Conservation (phyloP, 1,140 invertebrate genomes). For the Ephestia elutella region DNA sequence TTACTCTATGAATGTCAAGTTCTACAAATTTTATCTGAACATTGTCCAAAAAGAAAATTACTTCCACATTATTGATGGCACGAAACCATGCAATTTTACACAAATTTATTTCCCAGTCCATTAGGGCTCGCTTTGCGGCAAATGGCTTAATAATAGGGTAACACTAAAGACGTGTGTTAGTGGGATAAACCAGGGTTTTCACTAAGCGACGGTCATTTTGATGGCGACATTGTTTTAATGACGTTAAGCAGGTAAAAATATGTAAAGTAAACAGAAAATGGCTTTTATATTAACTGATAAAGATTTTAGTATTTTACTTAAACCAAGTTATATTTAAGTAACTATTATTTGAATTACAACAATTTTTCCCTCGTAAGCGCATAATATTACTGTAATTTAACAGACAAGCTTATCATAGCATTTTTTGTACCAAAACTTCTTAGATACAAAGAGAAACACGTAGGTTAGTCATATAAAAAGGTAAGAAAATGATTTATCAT, state of each 20-base stretch:
- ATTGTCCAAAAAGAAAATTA: background rate
- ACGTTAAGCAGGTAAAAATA: background rate
- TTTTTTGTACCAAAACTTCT: no score
- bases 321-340: no score
- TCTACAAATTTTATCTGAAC: background rate
- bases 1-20: background rate
- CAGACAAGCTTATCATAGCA: no score
- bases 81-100: slow-evolving; percentile 7
- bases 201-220: slow-evolving; percentile 1
- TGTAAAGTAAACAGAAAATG: background rate
- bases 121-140: background rate
- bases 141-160: slow-evolving; percentile 6
- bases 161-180: slow-evolving; percentile 7
- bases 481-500: no score
- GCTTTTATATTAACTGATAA: background rate
- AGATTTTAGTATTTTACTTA: no score
- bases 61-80: slow-evolving; percentile 3
- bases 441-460: no score
- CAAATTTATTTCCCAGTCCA: slow-evolving; percentile 6
- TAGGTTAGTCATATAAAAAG: no score
- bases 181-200: slow-evolving; percentile 5
- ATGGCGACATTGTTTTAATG: slow-evolving; percentile 3
- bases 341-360: no score
- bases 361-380: no score
- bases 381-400: no score